phyloP scores from a whole-genome alignment of 35 echinoderm and acorn worm genomes.

The Eucidaris tribuloides region DNA sequence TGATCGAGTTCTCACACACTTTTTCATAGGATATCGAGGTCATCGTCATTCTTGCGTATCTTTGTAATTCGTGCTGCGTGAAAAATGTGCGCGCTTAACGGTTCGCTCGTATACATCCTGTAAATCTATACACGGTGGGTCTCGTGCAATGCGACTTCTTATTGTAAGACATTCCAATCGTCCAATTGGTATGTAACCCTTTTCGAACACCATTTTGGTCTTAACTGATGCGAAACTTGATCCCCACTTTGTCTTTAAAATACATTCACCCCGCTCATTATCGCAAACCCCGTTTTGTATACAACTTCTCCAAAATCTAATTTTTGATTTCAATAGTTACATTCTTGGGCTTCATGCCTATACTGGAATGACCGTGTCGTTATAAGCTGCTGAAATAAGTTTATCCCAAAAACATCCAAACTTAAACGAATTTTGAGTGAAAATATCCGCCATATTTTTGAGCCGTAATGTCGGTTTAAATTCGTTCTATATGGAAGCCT shows the following conservation, averaged over 20 bases:
- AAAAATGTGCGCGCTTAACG: background rate
- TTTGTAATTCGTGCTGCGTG: background rate
- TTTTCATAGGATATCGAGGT: background rate
- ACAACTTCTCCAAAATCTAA: background rate
- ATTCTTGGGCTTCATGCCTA: background rate
- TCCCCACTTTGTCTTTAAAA: background rate
- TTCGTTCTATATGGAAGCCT: background rate
- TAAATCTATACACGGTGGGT: background rate
- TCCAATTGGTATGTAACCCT: background rate
- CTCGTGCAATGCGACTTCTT: too few species aligned
- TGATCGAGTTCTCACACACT: background rate
- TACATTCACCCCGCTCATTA: background rate
- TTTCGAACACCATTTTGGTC: too few species aligned
- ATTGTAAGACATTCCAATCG: background rate
- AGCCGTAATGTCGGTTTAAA: background rate
- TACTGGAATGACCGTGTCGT: background rate
- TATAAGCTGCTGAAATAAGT: background rate
- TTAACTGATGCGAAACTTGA: background rate
- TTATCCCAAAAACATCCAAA: background rate
- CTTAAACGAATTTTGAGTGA: background rate
- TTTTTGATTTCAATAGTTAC: slow-evolving; percentile 1
- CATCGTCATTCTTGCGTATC: background rate
- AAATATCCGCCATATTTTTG: background rate
- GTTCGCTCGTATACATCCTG: background rate
- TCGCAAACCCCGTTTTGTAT: background rate